Conservation (phyloP, 1,140 invertebrate genomes). For the Hypothenemus hampei region DNA sequence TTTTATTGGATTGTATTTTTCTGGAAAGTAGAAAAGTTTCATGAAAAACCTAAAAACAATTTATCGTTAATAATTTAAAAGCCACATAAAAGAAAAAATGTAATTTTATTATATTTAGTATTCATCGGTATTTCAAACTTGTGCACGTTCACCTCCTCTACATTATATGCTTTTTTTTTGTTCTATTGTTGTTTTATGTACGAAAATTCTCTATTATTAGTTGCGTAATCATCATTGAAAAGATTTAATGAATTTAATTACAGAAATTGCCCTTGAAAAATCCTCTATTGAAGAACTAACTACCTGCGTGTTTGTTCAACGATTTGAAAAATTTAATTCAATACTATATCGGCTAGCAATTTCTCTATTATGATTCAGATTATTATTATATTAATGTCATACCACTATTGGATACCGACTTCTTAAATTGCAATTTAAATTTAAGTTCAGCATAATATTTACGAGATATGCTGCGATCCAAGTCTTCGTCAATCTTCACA, state of each 20-base stretch:
- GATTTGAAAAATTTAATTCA: too few relatives aligned
- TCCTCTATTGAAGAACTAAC: constrained; percentile 21
- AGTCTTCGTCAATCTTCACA: too few relatives aligned
- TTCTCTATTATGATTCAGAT: too few relatives aligned
- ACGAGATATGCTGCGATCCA: too few relatives aligned
- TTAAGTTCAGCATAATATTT: too few relatives aligned
- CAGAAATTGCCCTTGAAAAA: constrained; percentile 19
- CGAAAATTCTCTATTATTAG: constrained; percentile 11
- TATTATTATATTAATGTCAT: too few relatives aligned
- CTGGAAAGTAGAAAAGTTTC: not conserved
- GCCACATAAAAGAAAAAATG: not conserved
- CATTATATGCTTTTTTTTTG: not conserved
- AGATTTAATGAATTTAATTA: constrained; percentile 22
- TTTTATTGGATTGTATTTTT: not conserved
- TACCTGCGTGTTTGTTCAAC: too few relatives aligned
- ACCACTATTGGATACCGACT: too few relatives aligned
- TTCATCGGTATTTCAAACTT: not conserved
- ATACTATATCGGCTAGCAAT: too few relatives aligned
- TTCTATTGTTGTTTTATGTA: not conserved
- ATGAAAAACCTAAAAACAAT: not conserved
- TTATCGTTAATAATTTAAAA: not conserved
- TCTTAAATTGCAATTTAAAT: too few relatives aligned
- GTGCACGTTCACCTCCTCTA: not conserved
- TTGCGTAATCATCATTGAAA: constrained; percentile 20
- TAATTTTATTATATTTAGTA: not conserved